Evolutionary conservation across 2,797 vertebrate species (phyloP), one percentile per base, ranked within the genome.

Genomic region (Danio choprae): DNA sequence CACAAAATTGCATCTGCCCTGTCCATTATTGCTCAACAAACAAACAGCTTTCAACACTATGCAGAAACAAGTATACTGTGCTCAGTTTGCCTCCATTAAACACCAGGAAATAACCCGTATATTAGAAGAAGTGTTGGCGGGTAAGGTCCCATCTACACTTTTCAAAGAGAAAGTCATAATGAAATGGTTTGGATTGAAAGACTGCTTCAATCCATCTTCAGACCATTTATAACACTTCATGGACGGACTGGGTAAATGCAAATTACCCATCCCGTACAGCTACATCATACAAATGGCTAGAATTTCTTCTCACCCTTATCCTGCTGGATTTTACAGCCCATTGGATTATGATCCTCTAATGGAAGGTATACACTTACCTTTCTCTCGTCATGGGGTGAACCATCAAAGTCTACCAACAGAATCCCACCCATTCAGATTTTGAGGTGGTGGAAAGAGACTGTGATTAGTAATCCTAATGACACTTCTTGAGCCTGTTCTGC

Each of bases 321-420:
- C 74, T 16, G 62, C 46, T 53, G 74, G 60, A 22, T 77, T 76
- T n/a, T 76, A 76, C 22, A 76, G 74, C 2, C 74, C 74, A 4
- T 11, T 77, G 16, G 48, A 77, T 11, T 76, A 76, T 55, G 60
- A 74, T 7, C 60, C 60, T 7, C 20, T 77, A 36, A 77, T 77
- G 44, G 48, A 77, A 20, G 74, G 74, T 18, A 43, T 53, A 18
- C 38, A 77, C 7, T 8, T 77, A 20, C 74, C 74, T 12, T 76
- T 76, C 18, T 20, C 74, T 12, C 36, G 15, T 10, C 13, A 51
- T 15, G 62, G 60, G 18, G 16, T n/a, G n/a, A 48, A 62, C 40
- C 60, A 55, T 67, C 48, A 43, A 77, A 77, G 22, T 8, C 62
- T 16, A 67, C 48, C 50, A 50, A 29, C 9, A 59, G 9, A 22